Evolutionary conservation across 2,888 invertebrate species (phyloP).

Genomic region (Caenorhabditis afra): DNA sequence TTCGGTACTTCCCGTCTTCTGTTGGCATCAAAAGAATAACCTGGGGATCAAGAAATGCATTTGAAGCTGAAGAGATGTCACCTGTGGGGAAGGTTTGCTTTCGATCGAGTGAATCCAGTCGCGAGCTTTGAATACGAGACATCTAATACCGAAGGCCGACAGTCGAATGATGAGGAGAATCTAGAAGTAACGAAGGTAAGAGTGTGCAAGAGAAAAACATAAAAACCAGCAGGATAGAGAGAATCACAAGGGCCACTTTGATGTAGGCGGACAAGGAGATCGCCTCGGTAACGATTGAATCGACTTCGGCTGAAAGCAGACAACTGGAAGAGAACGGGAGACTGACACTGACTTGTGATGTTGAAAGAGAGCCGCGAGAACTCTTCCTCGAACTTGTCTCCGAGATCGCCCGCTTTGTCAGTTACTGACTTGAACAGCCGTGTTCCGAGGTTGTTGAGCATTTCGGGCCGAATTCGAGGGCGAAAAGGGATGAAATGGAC

Average conservation of each 20-base stretch:
- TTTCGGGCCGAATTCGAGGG: slow-evolving; percentile 11
- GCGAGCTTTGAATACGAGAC: slow-evolving; percentile 63
- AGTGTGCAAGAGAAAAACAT: too few species aligned
- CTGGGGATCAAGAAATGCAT: slow-evolving; percentile 36
- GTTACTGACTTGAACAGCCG: slow-evolving; percentile 70
- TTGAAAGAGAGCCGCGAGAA: slow-evolving; percentile 66
- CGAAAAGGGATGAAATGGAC: not conserved
- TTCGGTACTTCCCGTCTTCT: slow-evolving; percentile 64
- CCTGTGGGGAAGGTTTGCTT: slow-evolving; percentile 62
- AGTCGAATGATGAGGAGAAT: slow-evolving; percentile 61
- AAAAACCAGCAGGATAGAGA: slow-evolving; percentile 59
- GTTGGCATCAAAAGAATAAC: slow-evolving; percentile 72
- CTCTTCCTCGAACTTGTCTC: slow-evolving; percentile 71
- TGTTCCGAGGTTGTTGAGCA: slow-evolving; percentile 70
- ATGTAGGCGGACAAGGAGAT: slow-evolving; percentile 68
- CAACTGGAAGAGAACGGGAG: not conserved
- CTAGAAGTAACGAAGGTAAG: slow-evolving; percentile 23
- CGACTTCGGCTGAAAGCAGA: slow-evolving; percentile 69
- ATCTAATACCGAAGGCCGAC: slow-evolving; percentile 66
- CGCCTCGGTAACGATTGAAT: slow-evolving; percentile 66
- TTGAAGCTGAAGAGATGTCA: slow-evolving; percentile 10
- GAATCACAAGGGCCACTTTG: slow-evolving; percentile 67
- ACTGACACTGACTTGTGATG: slow-evolving; percentile 67
- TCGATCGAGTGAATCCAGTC: slow-evolving; percentile 66
- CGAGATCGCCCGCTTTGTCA: slow-evolving; percentile 71